Evolutionary conservation across 2,113 vertebrate species (phyloP).

Genomic region (Entelurus aequoreus): DNA sequence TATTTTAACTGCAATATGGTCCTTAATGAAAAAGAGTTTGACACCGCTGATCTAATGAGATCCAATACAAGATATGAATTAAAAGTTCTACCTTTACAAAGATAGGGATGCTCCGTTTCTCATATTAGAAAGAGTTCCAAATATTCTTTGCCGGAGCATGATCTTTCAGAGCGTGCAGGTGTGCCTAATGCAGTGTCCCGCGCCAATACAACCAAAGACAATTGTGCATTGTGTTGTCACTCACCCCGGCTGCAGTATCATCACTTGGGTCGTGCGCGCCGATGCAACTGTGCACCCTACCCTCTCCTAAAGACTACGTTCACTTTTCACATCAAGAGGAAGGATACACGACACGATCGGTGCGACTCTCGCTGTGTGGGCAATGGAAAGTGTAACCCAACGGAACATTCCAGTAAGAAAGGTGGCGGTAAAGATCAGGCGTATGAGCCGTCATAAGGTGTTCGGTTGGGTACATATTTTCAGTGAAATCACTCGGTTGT

Average conservation of each 20-base stretch:
- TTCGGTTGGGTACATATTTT: too few species aligned
- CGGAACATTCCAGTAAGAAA: conserved; percentile 37
- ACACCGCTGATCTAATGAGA: too few species aligned
- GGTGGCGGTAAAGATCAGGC: neutral
- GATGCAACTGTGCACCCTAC: conserved; percentile 15
- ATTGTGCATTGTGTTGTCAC: conserved; percentile 37
- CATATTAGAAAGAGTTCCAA: too few species aligned
- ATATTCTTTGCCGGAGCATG: neutral
- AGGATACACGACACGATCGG: conserved; percentile 26
- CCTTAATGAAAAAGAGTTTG: too few species aligned
- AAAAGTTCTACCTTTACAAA: neutral
- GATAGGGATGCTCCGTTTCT: neutral
- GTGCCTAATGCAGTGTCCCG: neutral
- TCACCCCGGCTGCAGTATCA: conserved; percentile 29
- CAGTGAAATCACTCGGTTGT: conserved; percentile 25
- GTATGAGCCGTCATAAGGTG: conserved; percentile 3
- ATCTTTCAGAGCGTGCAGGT: neutral
- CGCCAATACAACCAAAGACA: neutral
- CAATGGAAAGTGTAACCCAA: conserved; percentile 50
- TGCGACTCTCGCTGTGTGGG: conserved; percentile 53
- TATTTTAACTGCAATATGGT: too few species aligned
- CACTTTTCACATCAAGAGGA: conserved; percentile 19
- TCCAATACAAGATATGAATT: neutral
- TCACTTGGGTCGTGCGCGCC: conserved; percentile 14
- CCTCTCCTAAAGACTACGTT: conserved; percentile 13